Evolutionary conservation across 2,113 vertebrate species (phyloP).

Genomic region (Balaenoptera acutorostrata): DNA sequence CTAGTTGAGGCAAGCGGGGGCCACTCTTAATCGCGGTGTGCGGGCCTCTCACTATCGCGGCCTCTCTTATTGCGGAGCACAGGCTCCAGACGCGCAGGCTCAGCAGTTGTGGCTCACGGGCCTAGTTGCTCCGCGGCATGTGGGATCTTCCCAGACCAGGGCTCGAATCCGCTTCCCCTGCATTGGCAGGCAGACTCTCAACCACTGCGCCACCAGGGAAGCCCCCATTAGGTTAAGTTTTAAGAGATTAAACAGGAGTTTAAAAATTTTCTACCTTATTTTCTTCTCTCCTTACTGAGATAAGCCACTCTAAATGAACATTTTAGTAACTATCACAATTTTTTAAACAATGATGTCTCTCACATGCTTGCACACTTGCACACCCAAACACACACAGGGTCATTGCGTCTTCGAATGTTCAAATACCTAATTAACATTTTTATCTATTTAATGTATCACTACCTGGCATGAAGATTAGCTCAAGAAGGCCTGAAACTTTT

Average conservation of each 20-base stretch:
- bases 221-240: background rate
- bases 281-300: background rate
- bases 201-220: no score
- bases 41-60: no score
- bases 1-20: no score
- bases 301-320: background rate
- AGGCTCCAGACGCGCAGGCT: no score
- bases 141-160: no score
- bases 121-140: no score
- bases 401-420: background rate
- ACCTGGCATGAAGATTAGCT: background rate
- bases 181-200: no score
- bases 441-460: background rate
- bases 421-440: background rate
- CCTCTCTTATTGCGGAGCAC: no score
- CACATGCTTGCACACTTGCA: fast-evolving
- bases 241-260: background rate
- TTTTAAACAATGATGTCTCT: background rate
- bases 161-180: no score
- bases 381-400: background rate
- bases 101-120: no score
- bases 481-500: background rate
- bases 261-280: background rate
- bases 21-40: no score
- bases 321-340: background rate